Evolutionary conservation across 2,888 invertebrate species (phyloP), one percentile per base, ranked within the genome.

Genomic region (Blera fallax): DNA sequence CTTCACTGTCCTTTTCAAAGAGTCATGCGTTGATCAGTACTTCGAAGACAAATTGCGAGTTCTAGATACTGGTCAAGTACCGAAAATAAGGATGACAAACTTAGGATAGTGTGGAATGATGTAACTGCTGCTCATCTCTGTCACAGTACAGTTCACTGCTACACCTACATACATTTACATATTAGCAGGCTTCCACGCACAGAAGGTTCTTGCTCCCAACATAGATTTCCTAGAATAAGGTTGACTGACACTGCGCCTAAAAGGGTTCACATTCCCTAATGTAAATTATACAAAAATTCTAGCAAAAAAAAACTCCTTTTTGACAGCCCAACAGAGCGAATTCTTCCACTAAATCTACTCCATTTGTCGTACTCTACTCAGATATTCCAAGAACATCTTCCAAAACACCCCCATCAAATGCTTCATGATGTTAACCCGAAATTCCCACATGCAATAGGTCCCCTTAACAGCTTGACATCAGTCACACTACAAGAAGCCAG

Each of bases 381-480:
- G 14, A 24, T 10, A 27, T 40, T 60, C 40, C n/a, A 24, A 27
- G 24, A 60, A 37, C 58, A 40, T 60, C 37, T 24, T 60, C 14
- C 14, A 40, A 11, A 40, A 40, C 3, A 24, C 10, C n/a, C 21
- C 24, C 32, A 34, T 40, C 32, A 54, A 34, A 6, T 54, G 16
- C 14, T 3, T 29, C 24, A 62, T 62, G 43, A 62, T 16, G 29
- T 45, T 18, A 62, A 45, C 1, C 14, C 10, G 16, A 45, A n/a
- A 45, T 45, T 62, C 45, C 45, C 62, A 43, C 27, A 62, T 62
- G 45, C 62, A 16, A 16, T 48, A 48, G n/a, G 18, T 64, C 48
- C 32, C 48, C 32, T 18, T 32, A 48, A 48, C 64, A 34, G 48
- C 48, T 64, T 64, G 48, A 32, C 48, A 64, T 64, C 14, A 32